Conservation (phyloP, 2,888 invertebrate genomes). For the Papilio protenor region DNA sequence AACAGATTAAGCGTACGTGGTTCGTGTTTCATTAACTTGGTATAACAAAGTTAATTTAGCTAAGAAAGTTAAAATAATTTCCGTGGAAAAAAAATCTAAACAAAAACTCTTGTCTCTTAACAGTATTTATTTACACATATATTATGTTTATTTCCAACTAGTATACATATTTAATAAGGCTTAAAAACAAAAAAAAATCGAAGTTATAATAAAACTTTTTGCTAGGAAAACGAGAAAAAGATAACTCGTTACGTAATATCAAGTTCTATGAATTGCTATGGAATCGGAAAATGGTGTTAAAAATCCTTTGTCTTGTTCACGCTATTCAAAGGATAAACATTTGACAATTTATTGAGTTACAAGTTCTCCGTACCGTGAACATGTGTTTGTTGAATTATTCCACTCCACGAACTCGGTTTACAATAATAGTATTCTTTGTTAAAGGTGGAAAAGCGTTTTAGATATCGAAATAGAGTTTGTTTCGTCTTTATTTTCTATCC, state of each 20-base stretch:
- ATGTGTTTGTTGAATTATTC: neutral
- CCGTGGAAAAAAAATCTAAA: neutral
- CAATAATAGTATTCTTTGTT: neutral
- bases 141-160: too few species aligned
- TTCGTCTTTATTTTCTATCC: neutral
- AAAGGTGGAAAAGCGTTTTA: neutral
- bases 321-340: neutral
- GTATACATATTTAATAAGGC: too few species aligned
- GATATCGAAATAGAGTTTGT: neutral
- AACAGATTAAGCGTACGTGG: constrained; percentile 22
- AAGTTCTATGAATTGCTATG: too few species aligned
- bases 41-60: constrained; percentile 7
- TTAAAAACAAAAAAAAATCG: too few species aligned
- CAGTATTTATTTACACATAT: too few species aligned
- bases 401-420: neutral
- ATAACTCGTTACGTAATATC: too few species aligned
- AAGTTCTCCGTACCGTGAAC: neutral
- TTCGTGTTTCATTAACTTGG: constrained; percentile 9
- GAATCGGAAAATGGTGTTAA: neutral
- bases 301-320: neutral
- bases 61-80: neutral
- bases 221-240: too few species aligned
- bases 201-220: too few species aligned
- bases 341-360: neutral
- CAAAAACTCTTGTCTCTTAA: too few species aligned